Percentiles rank a stretch among this genome's conserved stretches.
phyloP scores from a whole-genome alignment of 2,888 invertebrate genomes.

The Hetaerina titia region DNA sequence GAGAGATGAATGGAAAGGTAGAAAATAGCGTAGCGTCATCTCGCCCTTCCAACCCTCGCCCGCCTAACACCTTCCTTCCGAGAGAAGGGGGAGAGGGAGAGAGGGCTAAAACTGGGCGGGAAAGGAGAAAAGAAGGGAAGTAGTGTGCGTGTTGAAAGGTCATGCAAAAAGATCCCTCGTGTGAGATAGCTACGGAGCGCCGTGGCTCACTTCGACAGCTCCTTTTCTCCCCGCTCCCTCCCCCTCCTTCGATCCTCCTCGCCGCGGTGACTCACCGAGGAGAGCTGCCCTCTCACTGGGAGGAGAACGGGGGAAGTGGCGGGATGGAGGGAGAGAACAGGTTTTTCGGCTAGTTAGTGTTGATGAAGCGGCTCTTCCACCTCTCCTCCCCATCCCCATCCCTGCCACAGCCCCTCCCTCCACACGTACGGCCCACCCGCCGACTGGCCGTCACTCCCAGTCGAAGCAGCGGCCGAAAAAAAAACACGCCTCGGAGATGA shows the following conservation, averaged over 20 bases:
- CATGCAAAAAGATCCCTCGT: slow-evolving; percentile 19
- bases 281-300: neutral
- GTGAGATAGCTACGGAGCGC: slow-evolving; percentile 31
- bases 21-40: slow-evolving; percentile 14
- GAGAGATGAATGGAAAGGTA: slow-evolving; percentile 19
- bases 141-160: slow-evolving; percentile 14
- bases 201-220: neutral
- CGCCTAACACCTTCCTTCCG: neutral
- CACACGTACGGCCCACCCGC: slow-evolving; percentile 24
- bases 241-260: neutral
- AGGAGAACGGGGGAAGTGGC: neutral
- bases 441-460: slow-evolving; percentile 18
- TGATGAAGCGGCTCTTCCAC: slow-evolving; percentile 38
- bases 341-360: slow-evolving; percentile 53
- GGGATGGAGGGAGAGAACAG: neutral
- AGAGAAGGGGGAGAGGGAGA: neutral
- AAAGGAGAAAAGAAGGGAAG: neutral
- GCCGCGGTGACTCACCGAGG: neutral
- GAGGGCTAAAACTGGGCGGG: slow-evolving; percentile 8
- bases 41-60: neutral
- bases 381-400: neutral
- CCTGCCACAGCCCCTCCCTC: neutral
- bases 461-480: neutral
- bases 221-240: neutral
- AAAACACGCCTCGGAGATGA: neutral